Percentiles rank a stretch among this genome's conserved stretches.
These are phyloP conservation scores for Ovibos moschatus DNA, from an alignment of 2,113 vertebrate species.

Conservation along the genomic window DNA sequence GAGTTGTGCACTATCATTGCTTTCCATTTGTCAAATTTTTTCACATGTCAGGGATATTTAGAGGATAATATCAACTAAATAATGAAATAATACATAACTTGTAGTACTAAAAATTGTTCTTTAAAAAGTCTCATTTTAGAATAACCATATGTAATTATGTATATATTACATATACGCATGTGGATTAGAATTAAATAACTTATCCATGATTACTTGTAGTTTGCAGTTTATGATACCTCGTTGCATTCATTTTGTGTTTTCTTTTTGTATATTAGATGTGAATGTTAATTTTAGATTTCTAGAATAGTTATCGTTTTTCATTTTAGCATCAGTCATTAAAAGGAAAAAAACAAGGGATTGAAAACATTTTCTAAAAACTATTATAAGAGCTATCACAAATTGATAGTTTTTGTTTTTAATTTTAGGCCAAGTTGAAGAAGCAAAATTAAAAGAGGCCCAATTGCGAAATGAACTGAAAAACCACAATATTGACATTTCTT, in stretches of 20 bases:
- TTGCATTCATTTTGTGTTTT: background rate
- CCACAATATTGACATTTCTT: conserved; percentile 76
- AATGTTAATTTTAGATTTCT: conserved; percentile 13
- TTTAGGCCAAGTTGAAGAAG: conserved; percentile 82
- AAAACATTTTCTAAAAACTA: background rate
- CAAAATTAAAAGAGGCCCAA: conserved; percentile 78
- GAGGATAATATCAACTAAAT: background rate
- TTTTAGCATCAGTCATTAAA: conserved; percentile 22
- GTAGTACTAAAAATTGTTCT: background rate
- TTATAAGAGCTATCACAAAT: background rate
- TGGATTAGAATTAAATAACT: background rate
- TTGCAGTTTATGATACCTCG: background rate
- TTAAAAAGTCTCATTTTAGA: background rate
- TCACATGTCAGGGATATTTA: background rate
- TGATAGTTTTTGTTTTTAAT: conserved; percentile 18
- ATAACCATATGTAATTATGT: background rate
- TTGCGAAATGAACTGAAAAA: conserved; percentile 79
- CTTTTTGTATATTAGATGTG: background rate
- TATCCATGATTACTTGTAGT: background rate
- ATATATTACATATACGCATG: background rate
- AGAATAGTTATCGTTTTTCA: background rate
- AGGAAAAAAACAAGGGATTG: background rate
- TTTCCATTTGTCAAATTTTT: background rate
- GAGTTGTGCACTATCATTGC: background rate
- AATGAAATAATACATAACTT: background rate